Base-by-base conservation (phyloP, 1,140 invertebrate species). In the Dryas iulia region DNA sequence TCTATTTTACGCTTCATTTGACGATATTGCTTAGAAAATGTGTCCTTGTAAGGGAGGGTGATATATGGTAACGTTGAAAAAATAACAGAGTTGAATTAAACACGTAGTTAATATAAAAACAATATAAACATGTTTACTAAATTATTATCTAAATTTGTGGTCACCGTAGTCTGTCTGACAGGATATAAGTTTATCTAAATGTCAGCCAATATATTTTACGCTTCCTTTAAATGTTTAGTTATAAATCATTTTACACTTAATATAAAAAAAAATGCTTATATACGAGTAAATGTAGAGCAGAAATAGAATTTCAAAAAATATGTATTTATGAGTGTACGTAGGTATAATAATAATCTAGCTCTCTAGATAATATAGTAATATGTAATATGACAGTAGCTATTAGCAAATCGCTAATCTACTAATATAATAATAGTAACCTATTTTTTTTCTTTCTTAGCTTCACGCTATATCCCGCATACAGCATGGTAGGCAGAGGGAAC, bases 171-270 rank as follows among this genome's bases (percentile, higher is more conserved):
- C n/a, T 58, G 73, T 80, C 83, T 73, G 60, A 81, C 81, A 83
- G 83, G 83, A 86, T 83, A 86, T 83, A 52, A 71, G 73, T 79
- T 86, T 87, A 86, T 89, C 81, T 83, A 69, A 81, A 78, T 81
- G 81, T 77, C 83, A 82, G 64, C 65, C 75, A 69, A 77, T 72
- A 69, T 76, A 72, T 64, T 71, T 66, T 76, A 70, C 56, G 65
- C 66, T 81, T 87, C 79, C 79, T 83, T 59, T 72, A 60, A 66
- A 74, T 78, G 61, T 79, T 74, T 75, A 75, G 60, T 30, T 64
- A 14, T 70, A 70, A 68, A 74, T 76, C 35, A 39, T 39, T 0
- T 39, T 39, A 7, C 14, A 6, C n/a, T n/a, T n/a, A n/a, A n/a
- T n/a, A 39, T n/a, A 6, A 39, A 39, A 18, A 18, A 14, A 7